Evolutionary conservation across 37 sponge, comb jelly and placozoan species (phyloP), one percentile per base, ranked within the genome.

Genomic region (Geodia barretti): DNA sequence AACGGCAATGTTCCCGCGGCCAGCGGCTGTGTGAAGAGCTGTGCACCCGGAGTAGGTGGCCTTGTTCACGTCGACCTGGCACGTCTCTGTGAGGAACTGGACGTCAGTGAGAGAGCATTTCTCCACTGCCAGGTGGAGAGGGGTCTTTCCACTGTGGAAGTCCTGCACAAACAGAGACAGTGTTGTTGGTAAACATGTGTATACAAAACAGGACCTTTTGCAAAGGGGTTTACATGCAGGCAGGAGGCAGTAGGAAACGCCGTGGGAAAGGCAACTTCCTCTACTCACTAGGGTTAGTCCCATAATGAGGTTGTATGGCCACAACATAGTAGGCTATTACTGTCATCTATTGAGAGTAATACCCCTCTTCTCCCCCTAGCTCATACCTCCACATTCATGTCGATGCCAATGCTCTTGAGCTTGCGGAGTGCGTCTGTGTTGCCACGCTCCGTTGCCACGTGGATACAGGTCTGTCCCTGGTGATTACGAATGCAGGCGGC

Each of bases 1-100:
- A 23, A 86, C 60, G 0, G 84, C 88, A 41, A 88, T 71, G 32
- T 70, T 42, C 17, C 88, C 95, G 19, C 86, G 74, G 0, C 93
- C 91, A 28, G 93, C 76, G 41, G 96, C 96, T 24, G 90, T 86
- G 79, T 96, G 96, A 1, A 96, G 88, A 23, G 91, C 79, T 2
- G 96, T 93, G 65, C 90, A 90, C 4, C 94, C 88, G 7, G 88
- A 65, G 69, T 82, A 92, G 1, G 93, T 90, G 5, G 82, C 24
- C 23, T 64, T 34, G 41, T 96, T 73, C 0, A 93, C 69, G 54
- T 96, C 86, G 2, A 84, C 88, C 19, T 84, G 41, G 43, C 88
- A 92, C 3, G 81, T 87, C 29, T 83, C 75, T 58, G 87, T 14
- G 9, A 94, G 78, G 34, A 64, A 81, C 64, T 83, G 76, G 24